Conservation (phyloP, 1,140 invertebrate genomes). For the Chrysopa pallens region DNA sequence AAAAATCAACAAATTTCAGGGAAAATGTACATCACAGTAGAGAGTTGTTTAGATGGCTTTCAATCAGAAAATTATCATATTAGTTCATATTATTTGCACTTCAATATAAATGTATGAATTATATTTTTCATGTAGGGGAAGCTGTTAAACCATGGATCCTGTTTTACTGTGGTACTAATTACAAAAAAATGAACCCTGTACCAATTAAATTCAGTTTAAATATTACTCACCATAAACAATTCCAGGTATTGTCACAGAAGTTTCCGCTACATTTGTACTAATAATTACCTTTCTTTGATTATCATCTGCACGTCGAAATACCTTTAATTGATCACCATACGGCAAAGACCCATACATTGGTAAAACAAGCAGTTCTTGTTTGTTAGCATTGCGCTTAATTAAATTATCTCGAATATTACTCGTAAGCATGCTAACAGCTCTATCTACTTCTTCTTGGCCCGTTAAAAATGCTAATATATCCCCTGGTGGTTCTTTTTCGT, state of each 20-base stretch:
- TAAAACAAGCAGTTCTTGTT: constrained; percentile 42
- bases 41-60: no score
- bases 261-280: constrained; percentile 96
- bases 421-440: constrained; percentile 45
- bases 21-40: no score
- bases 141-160: no score
- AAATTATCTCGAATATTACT: constrained; percentile 38
- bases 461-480: constrained; percentile 91
- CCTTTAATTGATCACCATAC: constrained; percentile 69
- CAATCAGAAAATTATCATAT: no score
- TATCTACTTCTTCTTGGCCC: constrained; percentile 79
- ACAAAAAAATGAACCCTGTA: not conserved
- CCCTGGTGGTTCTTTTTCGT: constrained; percentile 59
- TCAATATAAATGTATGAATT: no score
- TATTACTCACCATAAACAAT: constrained; percentile 61
- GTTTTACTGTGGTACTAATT: no score
- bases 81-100: no score
- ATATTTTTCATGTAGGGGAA: no score
- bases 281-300: constrained; percentile 78
- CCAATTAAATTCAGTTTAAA: constrained; percentile 1
- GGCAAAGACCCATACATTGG: constrained; percentile 87
- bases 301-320: constrained; percentile 61
- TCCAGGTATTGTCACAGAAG: constrained; percentile 72
- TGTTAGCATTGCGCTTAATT: constrained; percentile 22
- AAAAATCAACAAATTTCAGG: no score